Evolutionary conservation across 2,113 vertebrate species (phyloP), one percentile per base, ranked within the genome.

Genomic region (Lepus americanus): DNA sequence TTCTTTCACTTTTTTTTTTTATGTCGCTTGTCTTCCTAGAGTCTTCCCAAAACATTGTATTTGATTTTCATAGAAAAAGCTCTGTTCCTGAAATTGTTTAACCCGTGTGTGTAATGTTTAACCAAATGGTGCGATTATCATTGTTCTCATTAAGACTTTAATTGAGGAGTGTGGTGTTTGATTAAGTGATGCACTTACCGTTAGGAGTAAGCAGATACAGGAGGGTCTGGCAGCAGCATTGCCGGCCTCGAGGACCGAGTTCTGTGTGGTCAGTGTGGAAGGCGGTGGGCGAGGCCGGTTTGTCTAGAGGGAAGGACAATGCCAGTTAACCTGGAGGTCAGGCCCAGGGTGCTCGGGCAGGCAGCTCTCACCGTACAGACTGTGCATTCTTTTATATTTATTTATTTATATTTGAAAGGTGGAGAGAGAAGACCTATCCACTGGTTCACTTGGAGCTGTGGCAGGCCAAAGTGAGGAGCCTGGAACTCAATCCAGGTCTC

Each of bases 41-140:
- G 25, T 51, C 55, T 51, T 82, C 25, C 16, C 13, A 69, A 73
- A 89, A 78, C 5, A 23, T 51, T 59, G 29, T 31, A 5, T 33
- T 89, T 64, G 17, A n/a, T 77, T 94, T 96, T 69, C 55, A 9
- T 63, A 39, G 36, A n/a, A 69, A 78, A 63, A 61, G 0, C 19
- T 61, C 19, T 61, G 2, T 81, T 59, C 61, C 39, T 39, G 55
- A 89, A 79, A 63, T 83, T 91, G 4, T 16, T 83, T 59, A 88
- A 64, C 81, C 63, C 64, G 0, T 73, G 31, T 66, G 33, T 79
- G 29, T 72, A 27, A 51, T 81, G 74, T 81, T 78, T 94, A 73
- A 86, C 72, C 88, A 92, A 55, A 64, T 59, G 76, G 70, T 83
- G 53, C 88, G 51, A 85, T 88, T 87, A 78, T 1, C 20, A n/a